Base-by-base conservation (phyloP, 2,797 vertebrate species). In the Anomalospiza imberbis region DNA sequence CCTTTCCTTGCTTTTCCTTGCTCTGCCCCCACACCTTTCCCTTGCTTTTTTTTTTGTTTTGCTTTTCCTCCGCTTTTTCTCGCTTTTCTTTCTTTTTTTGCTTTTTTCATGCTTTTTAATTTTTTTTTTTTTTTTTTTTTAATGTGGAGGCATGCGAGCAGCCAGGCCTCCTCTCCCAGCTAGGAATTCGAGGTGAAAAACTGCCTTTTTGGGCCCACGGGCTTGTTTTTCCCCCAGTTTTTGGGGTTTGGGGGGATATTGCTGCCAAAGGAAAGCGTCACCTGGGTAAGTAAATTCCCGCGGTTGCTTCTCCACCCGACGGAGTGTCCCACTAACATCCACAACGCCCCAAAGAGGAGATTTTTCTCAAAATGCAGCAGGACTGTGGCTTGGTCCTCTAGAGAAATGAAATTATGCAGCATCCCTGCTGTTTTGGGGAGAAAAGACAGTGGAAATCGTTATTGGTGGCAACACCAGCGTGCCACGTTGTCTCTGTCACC, bases 231-330 rank as follows among this genome's bases (percentile, higher is more conserved):
- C 18, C 26, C 40, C 2, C 5, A 6, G 8, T 2, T 53, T 29
- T 3, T 12, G 12, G 3, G 25, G 2, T 0, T 20, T 36, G 17
- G 70, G 61, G 45, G 47, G 8, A n/a, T 44, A 10, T 78, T 78
- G 62, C 81, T 32, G 74, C 54, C 44, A 74, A 67, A 81, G 58
- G 66, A 78, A 78, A n/a, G 25, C 81, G 0, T 74, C n/a, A 0
- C 62, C 40, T 12, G 26, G 85, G 85, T 87, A 74, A 77, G 85
- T 84, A 67, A 89, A 89, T 87, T 6, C 70, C 36, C 1, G 3
- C 3, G 1, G 19, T 89, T 48, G 15, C 36, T 79, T 40, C 85
- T 31, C 14, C 1, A 1, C 71, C 36, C 0, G 0, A 28, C 1
- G 1, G 67, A 48, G 62, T 5, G 1, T 75, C 67, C 72, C 32